These are phyloP conservation scores for Ammodytes marinus DNA, from an alignment of 2,113 vertebrate species.

Conservation along the genomic window DNA sequence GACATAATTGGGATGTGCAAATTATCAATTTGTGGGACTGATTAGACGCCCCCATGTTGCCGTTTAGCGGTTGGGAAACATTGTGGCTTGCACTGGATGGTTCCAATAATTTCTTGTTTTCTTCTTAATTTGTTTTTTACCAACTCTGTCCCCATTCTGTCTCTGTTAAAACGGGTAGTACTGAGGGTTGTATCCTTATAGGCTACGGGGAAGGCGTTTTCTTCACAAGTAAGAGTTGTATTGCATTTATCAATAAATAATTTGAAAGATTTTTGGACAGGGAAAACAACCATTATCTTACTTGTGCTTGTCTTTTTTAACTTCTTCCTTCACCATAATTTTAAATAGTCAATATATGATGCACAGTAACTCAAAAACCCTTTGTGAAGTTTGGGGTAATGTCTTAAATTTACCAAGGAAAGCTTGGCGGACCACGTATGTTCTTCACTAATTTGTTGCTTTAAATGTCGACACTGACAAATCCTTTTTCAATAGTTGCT, in stretches of 20 bases:
- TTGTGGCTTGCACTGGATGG: constrained; percentile 21
- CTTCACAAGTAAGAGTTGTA: not conserved
- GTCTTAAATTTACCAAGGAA: not conserved
- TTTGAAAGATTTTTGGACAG: too few species aligned
- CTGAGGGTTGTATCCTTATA: not conserved
- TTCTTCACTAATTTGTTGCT: not conserved
- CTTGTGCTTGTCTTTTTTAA: not conserved
- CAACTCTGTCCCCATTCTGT: not conserved
- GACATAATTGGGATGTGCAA: constrained; percentile 48
- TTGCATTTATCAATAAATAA: not conserved
- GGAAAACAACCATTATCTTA: too few species aligned
- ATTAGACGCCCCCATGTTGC: constrained; percentile 42
- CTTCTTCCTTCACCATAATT: not conserved
- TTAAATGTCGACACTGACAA: not conserved
- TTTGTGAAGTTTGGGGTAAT: not conserved
- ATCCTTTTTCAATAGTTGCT: not conserved
- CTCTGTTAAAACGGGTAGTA: not conserved
- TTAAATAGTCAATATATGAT: not conserved
- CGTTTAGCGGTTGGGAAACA: constrained; percentile 50
- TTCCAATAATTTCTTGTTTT: constrained; percentile 28
- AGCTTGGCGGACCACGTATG: not conserved
- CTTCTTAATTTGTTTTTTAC: constrained; percentile 13
- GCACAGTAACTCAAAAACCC: not conserved
- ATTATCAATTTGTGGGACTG: constrained; percentile 44
- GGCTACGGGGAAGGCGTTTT: not conserved